Evolutionary conservation across 2,888 invertebrate genomes (phyloP).

Genomic region (Pseudoips prasinana): DNA sequence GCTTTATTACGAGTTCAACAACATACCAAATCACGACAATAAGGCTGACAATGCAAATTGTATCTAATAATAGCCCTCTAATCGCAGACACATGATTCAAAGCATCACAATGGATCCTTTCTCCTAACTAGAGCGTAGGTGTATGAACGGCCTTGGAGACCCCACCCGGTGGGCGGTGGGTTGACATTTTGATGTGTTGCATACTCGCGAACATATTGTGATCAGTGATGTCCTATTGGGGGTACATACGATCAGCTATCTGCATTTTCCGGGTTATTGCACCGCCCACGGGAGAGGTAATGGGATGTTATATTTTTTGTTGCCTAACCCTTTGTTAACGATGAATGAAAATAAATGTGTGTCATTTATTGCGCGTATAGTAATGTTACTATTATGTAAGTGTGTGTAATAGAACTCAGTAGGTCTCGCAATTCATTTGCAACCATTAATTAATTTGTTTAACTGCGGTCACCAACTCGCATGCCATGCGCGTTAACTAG

Average conservation of each 20-base stretch:
- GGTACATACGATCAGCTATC: conserved; percentile 15
- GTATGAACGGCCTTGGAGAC: conserved; percentile 57
- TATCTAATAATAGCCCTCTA: conserved; percentile 49
- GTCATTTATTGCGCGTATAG: too few species aligned
- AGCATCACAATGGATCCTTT: conserved; percentile 69
- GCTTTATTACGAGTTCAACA: conserved; percentile 31
- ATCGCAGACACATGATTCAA: conserved; percentile 49
- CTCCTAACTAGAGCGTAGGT: conserved; percentile 71
- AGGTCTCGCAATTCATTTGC: too few species aligned
- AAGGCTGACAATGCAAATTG: conserved; percentile 48
- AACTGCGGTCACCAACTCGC: too few species aligned
- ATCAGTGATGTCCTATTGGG: conserved; percentile 15
- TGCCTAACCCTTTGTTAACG: conserved; percentile 21
- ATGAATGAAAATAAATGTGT: too few species aligned
- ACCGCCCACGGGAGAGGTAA: conserved; percentile 13
- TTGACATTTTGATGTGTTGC: conserved; percentile 49
- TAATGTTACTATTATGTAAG: too few species aligned
- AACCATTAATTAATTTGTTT: too few species aligned
- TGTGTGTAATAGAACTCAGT: too few species aligned
- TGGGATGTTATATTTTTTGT: conserved; percentile 20
- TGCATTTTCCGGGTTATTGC: conserved; percentile 20
- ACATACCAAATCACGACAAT: conserved; percentile 32
- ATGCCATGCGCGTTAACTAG: too few species aligned
- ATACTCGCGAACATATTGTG: conserved; percentile 31
- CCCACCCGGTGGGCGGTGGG: conserved; percentile 38